Base-by-base conservation (phyloP, 2,888 invertebrate species). In the Mimumesa dahlbomi region DNA sequence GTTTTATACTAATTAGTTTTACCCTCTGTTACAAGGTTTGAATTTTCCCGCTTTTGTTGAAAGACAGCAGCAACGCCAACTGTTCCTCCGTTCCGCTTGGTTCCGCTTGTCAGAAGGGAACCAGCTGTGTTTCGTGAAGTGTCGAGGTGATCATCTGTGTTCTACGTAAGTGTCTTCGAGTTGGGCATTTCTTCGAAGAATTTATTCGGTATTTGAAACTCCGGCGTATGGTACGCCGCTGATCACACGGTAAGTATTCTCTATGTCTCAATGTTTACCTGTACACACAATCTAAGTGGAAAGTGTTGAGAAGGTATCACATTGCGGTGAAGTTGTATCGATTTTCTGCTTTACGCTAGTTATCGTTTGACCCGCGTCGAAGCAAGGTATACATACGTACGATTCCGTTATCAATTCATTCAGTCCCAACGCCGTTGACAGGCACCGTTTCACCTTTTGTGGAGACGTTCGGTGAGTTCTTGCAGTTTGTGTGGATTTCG, bases 311-410 rank as follows among this genome's bases (percentile, higher is more conserved):
- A 16, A 63, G 40, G 46, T 54, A 63, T 22, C 42, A 73, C 73
- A 73, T 66, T 66, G 75, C 69, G 49, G 63, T 52, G 49, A 57
- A 66, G 56, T 74, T 68, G 43, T 75, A 75, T 75, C 75, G 75
- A 75, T 75, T 75, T 75, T 73, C 52, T 68, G 34, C 64, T 59
- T 66, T 54, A 53, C 43, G 64, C 52, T 52, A 57, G 54, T 34
- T 63, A 48, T 66, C 59, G 43, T 62, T 59, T 61, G 6, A 53
- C 57, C 31, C 21, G 45, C 7, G n/a, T 38, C 50, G 25, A 61
- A 64, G n/a, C n/a, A n/a, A n/a, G n/a, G n/a, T n/a, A n/a, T n/a
- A n/a, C n/a, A n/a, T n/a, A n/a, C 13, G 25, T 18, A 62, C 18
- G 9, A 25, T 21, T 9, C 16, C 14, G 1, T 16, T 22, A 40